phyloP scores from a whole-genome alignment of 2,113 vertebrate genomes.

The Hystrix brachyura region DNA sequence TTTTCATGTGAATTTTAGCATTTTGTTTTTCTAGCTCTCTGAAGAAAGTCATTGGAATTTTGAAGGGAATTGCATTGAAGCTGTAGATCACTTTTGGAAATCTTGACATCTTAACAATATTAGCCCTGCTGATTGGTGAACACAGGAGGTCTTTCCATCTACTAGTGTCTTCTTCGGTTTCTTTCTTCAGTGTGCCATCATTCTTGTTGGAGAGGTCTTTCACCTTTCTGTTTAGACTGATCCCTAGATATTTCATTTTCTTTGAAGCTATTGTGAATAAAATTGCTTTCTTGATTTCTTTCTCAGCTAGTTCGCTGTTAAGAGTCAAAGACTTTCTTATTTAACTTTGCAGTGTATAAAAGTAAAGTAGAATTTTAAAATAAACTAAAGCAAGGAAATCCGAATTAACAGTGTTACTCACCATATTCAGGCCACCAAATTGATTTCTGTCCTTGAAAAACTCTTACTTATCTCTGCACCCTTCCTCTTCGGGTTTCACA shows the following conservation, averaged over 20 bases:
- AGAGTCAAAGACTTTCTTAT: neutral
- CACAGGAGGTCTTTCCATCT: neutral
- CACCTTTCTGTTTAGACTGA: neutral
- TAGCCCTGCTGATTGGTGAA: neutral
- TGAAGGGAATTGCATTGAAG: neutral
- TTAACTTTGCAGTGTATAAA: neutral
- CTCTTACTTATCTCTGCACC: neutral
- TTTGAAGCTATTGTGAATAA: neutral
- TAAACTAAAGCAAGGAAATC: neutral
- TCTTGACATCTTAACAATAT: too few relatives aligned
- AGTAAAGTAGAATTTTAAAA: constrained; percentile 1
- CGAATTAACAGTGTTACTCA: neutral
- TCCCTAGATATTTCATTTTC: neutral
- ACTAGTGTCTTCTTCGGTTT: neutral
- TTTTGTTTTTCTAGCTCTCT: neutral
- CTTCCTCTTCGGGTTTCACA: neutral
- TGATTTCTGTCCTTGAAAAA: neutral
- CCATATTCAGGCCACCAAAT: neutral
- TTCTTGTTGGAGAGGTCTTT: neutral
- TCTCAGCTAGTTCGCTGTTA: neutral
- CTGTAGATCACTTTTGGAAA: neutral
- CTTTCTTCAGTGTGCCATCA: neutral
- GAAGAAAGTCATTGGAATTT: neutral
- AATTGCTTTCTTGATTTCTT: neutral
- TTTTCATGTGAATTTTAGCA: neutral